Conservation (phyloP, 2,797 vertebrate species). For the Gambelia wislizenii region DNA sequence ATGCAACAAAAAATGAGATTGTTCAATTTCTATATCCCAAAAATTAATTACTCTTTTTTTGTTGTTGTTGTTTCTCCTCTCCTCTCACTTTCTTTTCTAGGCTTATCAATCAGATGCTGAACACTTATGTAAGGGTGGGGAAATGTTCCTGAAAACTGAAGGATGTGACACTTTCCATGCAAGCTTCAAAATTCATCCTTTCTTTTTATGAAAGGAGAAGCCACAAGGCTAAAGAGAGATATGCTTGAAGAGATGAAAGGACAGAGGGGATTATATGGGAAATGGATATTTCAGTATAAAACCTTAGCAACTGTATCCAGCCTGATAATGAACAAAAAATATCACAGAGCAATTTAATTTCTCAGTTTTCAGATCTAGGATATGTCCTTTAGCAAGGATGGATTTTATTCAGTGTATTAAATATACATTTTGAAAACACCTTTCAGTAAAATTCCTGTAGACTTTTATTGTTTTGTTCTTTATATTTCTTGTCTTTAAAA, state of each 20-base stretch:
- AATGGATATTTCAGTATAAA: slow-evolving; percentile 19
- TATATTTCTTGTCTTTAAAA: slow-evolving; percentile 9
- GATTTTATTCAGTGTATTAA: background rate
- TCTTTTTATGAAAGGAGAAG: background rate
- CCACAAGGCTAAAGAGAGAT: background rate
- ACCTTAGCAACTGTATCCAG: slow-evolving; percentile 12
- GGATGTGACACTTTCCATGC: background rate
- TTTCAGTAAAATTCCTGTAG: slow-evolving; percentile 17
- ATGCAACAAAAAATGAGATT: background rate
- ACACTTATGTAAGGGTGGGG: background rate
- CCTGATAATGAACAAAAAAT: slow-evolving; percentile 25
- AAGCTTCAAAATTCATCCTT: background rate
- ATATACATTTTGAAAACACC: background rate
- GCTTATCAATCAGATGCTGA: background rate
- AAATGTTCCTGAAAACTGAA: slow-evolving; percentile 4
- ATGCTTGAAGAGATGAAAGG: background rate
- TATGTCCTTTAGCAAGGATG: slow-evolving; percentile 26
- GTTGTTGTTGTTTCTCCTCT: no score
- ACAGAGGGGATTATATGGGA: slow-evolving; percentile 1
- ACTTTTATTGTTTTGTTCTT: background rate
- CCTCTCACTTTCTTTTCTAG: background rate
- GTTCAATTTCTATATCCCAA: background rate
- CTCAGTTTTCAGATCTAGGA: slow-evolving; percentile 14
- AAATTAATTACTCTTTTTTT: background rate
- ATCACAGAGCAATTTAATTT: slow-evolving; percentile 12